Evolutionary conservation across 2,113 vertebrate genomes (phyloP), one percentile per base, ranked within the genome.

Genomic region (Anthoscopus minutus): DNA sequence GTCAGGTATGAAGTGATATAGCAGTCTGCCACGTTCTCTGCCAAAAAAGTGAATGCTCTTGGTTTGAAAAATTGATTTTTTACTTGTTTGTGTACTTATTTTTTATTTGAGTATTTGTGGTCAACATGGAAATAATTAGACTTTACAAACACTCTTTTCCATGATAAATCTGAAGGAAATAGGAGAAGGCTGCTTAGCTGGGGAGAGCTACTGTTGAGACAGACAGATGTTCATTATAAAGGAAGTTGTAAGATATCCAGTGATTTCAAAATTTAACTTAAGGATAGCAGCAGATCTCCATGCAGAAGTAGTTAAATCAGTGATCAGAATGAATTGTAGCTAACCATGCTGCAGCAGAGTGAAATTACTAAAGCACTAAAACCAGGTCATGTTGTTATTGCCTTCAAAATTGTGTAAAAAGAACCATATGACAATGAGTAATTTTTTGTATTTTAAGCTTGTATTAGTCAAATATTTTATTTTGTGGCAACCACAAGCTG

Each of bases 401-500:
- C 79, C 67, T 83, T 82, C n/a, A 56, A 35, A 89, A 60, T 7
- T 73, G 23, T 83, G 51, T 53, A 69, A 79, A 89, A 96, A 40
- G 38, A 67, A 28, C 48, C 48, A 30, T 45, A 30, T 78, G 83
- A 84, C 57, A 84, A 31, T 84, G 51, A 84, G 69, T 81, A 64
- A 38, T 24, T 81, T 71, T 86, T 86, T 54, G 7, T 77, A 62
- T 81, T 88, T 90, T 58, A 92, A 80, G 64, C 48, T 60, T 78
- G 23, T 60, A 67, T 88, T 92, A 83, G 67, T 72, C 53, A 83
- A 72, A 65, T 94, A 76, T 65, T 94, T 92, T 47, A 65, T 89
- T 85, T 95, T 95, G 86, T 89, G 76, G 77, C 65, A 72, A 61
- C 72, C 73, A 72, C 86, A 84, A 94, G 45, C 86, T 81, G 28